phyloP scores from a whole-genome alignment of 2,113 vertebrate genomes.

The Connochaetes taurinus region DNA sequence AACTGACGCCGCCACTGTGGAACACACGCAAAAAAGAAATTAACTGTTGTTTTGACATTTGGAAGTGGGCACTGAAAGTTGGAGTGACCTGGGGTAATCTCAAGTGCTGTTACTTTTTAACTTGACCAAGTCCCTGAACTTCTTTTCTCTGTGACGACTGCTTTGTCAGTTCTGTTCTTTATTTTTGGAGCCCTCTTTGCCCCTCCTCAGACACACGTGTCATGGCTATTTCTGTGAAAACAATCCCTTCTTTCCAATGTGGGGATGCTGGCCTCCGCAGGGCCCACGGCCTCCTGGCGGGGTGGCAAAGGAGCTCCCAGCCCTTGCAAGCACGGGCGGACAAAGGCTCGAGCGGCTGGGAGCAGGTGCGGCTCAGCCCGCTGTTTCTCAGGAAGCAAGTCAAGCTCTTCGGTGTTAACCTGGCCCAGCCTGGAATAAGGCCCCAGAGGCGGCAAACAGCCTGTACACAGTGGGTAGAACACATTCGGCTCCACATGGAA shows the following conservation, averaged over 20 bases:
- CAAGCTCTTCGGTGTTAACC: constrained; percentile 41
- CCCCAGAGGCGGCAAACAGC: constrained; percentile 67
- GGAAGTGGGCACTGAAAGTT: background rate
- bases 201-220: background rate
- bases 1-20: background rate
- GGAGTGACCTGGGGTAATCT: background rate
- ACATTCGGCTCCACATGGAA: constrained; percentile 55
- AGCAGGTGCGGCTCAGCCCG: constrained; percentile 50
- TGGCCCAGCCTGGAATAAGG: constrained; percentile 61
- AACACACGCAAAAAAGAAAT: background rate
- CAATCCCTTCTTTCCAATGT: background rate
- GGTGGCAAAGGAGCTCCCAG: background rate
- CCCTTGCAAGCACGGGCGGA: background rate
- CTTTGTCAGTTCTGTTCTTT: background rate
- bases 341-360: constrained; percentile 35
- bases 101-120: background rate
- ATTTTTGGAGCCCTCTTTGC: background rate
- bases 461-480: constrained; percentile 62
- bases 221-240: background rate
- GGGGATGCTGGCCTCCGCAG: background rate
- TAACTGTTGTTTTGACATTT: background rate
- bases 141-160: background rate
- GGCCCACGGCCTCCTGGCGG: background rate
- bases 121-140: background rate
- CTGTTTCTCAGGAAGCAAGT: constrained; percentile 68